Base-by-base conservation (phyloP, 2,888 invertebrate species). In the Diarsia dahlii region DNA sequence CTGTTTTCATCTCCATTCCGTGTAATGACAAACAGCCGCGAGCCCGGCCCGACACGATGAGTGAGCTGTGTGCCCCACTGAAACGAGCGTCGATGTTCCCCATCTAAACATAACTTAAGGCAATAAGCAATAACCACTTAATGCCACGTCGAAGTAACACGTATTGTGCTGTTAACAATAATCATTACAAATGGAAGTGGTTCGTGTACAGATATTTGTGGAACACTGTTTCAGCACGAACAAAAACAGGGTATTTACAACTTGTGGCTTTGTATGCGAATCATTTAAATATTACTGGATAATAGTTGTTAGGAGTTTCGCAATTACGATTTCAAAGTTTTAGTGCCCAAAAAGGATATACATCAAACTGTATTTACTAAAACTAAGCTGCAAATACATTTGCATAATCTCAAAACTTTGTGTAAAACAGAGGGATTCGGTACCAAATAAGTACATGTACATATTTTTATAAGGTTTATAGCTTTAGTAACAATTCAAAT, bases 161-260 rank as follows among this genome's bases (percentile, higher is more conserved):
- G 67, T 78, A 76, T 78, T 80, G 62, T 67, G 67, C 56, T 82
- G 69, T 80, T 71, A 78, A 82, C 79, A 84, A 83, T 82, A 81
- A 86, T 86, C 82, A 83, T 77, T 84, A 86, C 82, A 81, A 76
- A 86, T 83, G 78, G 74, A 71, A 74, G 67, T 71, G 71, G 66
- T 76, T 62, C 71, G 58, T 56, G 56, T 75, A 71, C 52, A 54
- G 66, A 79, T 81, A 82, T 84, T 84, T 79, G 80, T 76, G 76
- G 70, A 78, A 76, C 74, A 64, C 48, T 67, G 74, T 79, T 78
- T 75, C 46, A 56, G 56, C 46, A 58, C 39, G 1, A 81, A 67
- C 75, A 78, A 76, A 83, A 80, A 83, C 80, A 78, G 68, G 45
- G 71, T 64, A 73, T 75, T 82, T 76, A 82, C 58, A 82, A 76